Evolutionary conservation across 2,797 vertebrate genomes (phyloP), one percentile per base, ranked within the genome.

Genomic region (Erpetoichthys calabaricus): DNA sequence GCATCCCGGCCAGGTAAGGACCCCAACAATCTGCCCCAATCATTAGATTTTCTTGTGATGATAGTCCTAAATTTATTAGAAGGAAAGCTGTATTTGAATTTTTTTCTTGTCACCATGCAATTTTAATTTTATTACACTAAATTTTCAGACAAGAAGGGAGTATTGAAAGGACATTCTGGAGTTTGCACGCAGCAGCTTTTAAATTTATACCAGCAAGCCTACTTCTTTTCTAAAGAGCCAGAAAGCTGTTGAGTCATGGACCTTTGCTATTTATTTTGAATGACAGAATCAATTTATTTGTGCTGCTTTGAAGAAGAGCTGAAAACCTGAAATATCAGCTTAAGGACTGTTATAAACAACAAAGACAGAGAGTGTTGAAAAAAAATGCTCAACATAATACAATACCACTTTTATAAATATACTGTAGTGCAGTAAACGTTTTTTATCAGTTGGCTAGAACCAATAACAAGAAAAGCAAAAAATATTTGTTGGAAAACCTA

Each of bases 241-340:
- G 55, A 53, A 8, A 58, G 58, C 57, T 65, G 56, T 59, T 61
- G 59, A 56, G 47, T 62, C 49, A 53, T 64, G 62, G 68, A 59
- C 59, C 51, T 58, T 57, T 50, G 58, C 45, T 47, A 45, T 55
- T 59, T 53, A 45, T 45, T 42, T 44, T 80, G 78, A 80, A 65
- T 78, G 78, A 75, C 75, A 75, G 70, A 57, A 68, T 67, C 63
- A 66, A 65, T 72, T 70, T 68, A 70, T 73, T 68, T 63, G 56
- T 63, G 45, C 25, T 53, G 57, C 56, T 63, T 50, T 47, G 56
- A 65, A 51, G 59, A 62, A 58, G 59, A 65, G 47, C 63, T 51
- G 59, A 62, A 61, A 71, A 64, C 61, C 71, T 60, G 59, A 68
- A 69, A 60, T 70, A 69, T 61, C 61, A 47, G 59, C 63, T 59